Evolutionary conservation across 1,140 invertebrate species (phyloP).

Genomic region (Aphis craccivora): DNA sequence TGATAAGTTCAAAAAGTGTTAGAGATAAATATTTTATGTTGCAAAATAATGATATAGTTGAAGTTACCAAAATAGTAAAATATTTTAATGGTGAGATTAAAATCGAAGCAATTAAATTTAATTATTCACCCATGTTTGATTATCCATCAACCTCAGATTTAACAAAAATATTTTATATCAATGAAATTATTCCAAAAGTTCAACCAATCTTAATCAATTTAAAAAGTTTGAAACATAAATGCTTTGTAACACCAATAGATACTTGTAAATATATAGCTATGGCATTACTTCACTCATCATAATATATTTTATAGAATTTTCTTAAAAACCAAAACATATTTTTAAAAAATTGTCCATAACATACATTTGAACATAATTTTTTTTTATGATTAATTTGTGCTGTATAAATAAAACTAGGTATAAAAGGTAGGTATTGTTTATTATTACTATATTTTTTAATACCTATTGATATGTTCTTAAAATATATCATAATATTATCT

Average conservation of each 20-base stretch:
- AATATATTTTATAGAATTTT: slow-evolving; percentile 15
- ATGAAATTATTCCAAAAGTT: slow-evolving; percentile 7
- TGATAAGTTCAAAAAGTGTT: neutral
- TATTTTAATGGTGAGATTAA: neutral
- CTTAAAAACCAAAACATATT: no score
- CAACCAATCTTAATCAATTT: neutral
- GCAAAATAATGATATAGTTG: neutral
- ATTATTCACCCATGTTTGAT: slow-evolving; percentile 11
- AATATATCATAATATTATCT: no score
- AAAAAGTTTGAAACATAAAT: slow-evolving; percentile 9
- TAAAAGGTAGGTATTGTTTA: no score
- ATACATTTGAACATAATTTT: no score
- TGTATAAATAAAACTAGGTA: no score
- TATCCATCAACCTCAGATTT: neutral
- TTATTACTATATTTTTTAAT: no score
- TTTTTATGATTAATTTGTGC: no score
- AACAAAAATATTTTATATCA: slow-evolving; percentile 15
- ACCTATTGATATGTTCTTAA: no score
- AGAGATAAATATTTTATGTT: neutral
- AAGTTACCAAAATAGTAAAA: neutral
- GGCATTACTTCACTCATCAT: neutral
- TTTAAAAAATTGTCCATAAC: no score
- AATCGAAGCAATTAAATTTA: neutral
- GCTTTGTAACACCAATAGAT: slow-evolving; percentile 4
- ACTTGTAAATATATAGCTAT: slow-evolving; percentile 14